Base-by-base conservation (phyloP, 2,888 invertebrate genomes). In the Encarsia formosa region DNA sequence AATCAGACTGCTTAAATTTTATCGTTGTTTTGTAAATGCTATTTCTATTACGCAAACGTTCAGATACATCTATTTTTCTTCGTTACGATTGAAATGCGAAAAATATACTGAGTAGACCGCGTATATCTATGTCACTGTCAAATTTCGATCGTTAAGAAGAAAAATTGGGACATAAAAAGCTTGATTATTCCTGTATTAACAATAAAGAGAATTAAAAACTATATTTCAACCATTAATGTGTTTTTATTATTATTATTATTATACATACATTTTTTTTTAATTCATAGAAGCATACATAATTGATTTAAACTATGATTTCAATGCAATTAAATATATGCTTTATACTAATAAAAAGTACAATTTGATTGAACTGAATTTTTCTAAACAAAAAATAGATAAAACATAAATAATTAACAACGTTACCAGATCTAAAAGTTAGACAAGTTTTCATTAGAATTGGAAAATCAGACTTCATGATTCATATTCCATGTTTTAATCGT, bases 401-500 rank as follows among this genome's bases (percentile, higher is more conserved):
- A 49, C 51, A 55, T 55, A 55, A 55, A 55, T 55, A 45, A 55
- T 49, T 48, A 45, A 52, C 24, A 50, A 16, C 34, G 19, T 13
- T 45, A 37, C 13, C 15, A 41, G 35, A n/a, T 41, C 11, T 9
- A 1, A 11, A 24, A 43, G 11, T 47, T 40, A 35, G 34, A 22
- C 35, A 46, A 23, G 8, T 42, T 49, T 39, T 26, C 40, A 49
- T 38, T 49, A 42, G 48, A 58, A 61, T 61, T 62, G 57, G 52
- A 61, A 66, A 63, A 65, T 68, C 68, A 68, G 66, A 66, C 66
- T 67, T 67, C 54, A 64, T 59, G 59, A 62, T 66, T 62, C 54
- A 53, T 47, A 55, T 61, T 61, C 61, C 61, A 64, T 34, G 15
- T 47, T 13, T 39, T 2, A 9, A 45, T 48, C 58, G 39, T 41